Conservation (phyloP, 2,113 vertebrate genomes). For the Hypanus sabinus region DNA sequence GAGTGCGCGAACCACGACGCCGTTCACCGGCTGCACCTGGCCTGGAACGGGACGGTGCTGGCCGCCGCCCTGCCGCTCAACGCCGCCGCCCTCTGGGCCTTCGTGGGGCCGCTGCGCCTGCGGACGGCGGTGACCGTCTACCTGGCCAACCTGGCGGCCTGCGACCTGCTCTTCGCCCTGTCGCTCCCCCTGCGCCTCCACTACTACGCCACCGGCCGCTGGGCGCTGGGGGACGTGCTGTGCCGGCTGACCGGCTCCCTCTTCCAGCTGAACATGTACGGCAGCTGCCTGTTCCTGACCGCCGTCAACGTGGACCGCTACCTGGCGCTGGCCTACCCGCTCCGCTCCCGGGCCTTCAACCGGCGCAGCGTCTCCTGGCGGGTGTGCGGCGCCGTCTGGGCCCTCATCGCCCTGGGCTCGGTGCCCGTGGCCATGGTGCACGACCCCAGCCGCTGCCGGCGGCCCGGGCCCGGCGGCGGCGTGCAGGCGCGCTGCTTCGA, state of each 20-base stretch:
- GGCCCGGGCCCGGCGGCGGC: background rate
- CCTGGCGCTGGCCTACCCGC: conserved; percentile 61
- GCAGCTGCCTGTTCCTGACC: conserved; percentile 72
- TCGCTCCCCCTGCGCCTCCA: conserved; percentile 63
- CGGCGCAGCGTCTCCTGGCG: conserved; percentile 55
- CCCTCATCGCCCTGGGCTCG: conserved; percentile 55
- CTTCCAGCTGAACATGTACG: conserved; percentile 77
- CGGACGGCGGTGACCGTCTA: conserved; percentile 58
- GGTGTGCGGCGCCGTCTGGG: conserved; percentile 58
- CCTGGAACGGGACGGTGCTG: conserved; percentile 58
- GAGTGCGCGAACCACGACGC: conserved; percentile 50
- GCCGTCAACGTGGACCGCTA: conserved; percentile 72
- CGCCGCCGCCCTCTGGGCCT: conserved; percentile 57
- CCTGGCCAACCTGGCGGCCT: conserved; percentile 66
- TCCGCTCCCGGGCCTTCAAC: conserved; percentile 62
- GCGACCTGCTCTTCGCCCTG: conserved; percentile 67
- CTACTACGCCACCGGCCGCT: conserved; percentile 59
- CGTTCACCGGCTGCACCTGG: conserved; percentile 55
- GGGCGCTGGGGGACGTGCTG: conserved; percentile 58
- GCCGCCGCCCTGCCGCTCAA: conserved; percentile 55
- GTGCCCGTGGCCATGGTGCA: conserved; percentile 57
- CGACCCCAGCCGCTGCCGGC: conserved; percentile 49
- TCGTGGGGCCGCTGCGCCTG: conserved; percentile 56
- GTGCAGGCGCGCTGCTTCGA: conserved; percentile 58
- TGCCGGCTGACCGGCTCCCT: conserved; percentile 65